A percentile compares a stretch with the other conserved stretches of the same genome.
phyloP scores from a whole-genome alignment of 2,797 vertebrate genomes.

The Protosalanx chinensis region DNA sequence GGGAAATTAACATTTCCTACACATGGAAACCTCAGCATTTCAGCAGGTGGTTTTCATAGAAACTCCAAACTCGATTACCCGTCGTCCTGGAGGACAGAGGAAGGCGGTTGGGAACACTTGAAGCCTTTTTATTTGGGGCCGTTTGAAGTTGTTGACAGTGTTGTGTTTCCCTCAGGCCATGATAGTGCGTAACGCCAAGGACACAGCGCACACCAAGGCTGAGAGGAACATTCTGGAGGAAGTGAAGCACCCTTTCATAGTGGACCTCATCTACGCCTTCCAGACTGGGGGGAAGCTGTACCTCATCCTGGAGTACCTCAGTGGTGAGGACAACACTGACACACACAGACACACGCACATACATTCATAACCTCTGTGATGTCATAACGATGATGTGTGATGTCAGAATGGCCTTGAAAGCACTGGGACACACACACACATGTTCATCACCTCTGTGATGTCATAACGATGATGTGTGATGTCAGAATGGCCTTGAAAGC shows the following conservation, averaged over 20 bases:
- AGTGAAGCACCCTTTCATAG: constrained; percentile 87
- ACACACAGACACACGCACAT: neutral
- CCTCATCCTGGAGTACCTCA: constrained; percentile 91
- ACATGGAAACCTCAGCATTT: neutral
- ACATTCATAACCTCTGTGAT: neutral
- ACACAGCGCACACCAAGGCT: constrained; percentile 85
- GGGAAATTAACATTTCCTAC: constrained; percentile 4
- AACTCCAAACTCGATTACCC: neutral
- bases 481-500: too few relatives aligned
- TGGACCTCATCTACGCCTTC: constrained; percentile 88
- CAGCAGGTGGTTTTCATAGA: neutral
- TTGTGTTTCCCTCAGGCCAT: constrained; percentile 72
- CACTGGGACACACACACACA: too few relatives aligned
- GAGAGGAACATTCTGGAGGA: constrained; percentile 86
- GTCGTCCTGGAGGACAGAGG: neutral
- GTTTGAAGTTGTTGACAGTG: constrained; percentile 2
- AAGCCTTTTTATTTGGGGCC: neutral
- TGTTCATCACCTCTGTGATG: too few relatives aligned
- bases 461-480: too few relatives aligned
- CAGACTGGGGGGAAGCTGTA: constrained; percentile 90
- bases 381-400: neutral
- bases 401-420: neutral
- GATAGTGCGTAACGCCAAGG: constrained; percentile 85
- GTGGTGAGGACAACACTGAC: constrained; percentile 68
- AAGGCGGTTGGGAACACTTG: neutral